Base-by-base conservation (phyloP, 2,113 vertebrate species). In the Genyomyrus donnyi region DNA sequence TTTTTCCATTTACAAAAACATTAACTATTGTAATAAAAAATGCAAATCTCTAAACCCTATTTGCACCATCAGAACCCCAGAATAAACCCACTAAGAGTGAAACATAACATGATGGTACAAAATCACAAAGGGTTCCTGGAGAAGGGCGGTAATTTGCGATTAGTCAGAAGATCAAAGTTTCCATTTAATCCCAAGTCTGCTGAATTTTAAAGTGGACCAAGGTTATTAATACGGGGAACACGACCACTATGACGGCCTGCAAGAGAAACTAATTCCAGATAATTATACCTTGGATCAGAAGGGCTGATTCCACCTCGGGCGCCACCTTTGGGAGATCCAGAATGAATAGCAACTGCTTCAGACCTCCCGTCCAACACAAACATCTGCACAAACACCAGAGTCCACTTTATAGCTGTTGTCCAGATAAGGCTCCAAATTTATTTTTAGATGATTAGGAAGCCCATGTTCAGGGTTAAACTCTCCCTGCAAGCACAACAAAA, bases 401-500 rank as follows among this genome's bases (percentile, higher is more conserved):
- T 87, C n/a, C 19, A 31, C 42, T 50, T 49, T 88, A 21, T 90
- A 88, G 87, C 87, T 83, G 66, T 24, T 84, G 70, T 80, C 66
- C 86, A 88, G 90, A 83, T 90, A 88, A 83, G 87, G n/a, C 86
- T 88, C 49, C 48, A 83, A 1, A 88, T 90, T 49, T 88, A 88
- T 83, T 88, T 90, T 88, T 84, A 66, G 62, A 46, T 87, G 88
- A 88, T 90, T 88, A 90, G 39, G 53, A 35, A 58, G 17, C 77
- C 74, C 83, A 35, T 90, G 88, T 84, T 87, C 87, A 62, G 70
- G 39, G 17, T 52, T 88, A 15, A 88, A 49, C 88, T 87, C 87
- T 46, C 80, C 52, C 70, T 49, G 42, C 27, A 87, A 52, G 39
- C 77, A 15, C 87, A 84, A 27, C 49, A 88, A 83, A 88, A 84